These are phyloP conservation scores for Diadromus collaris DNA, from an alignment of 2,888 invertebrate genomes.

Conservation along the genomic window DNA sequence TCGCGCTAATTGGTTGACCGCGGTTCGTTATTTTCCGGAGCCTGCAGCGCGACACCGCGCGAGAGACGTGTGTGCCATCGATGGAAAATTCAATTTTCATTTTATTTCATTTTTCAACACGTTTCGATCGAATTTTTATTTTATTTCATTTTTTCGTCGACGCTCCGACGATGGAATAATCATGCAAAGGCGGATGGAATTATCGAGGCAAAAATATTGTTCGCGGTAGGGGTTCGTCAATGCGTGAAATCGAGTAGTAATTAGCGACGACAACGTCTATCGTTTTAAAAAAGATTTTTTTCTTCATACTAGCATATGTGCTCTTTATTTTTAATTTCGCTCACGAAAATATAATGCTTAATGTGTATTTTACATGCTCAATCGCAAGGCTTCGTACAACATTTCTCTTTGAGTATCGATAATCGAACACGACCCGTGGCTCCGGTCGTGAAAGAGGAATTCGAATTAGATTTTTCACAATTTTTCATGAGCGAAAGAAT, in stretches of 20 bases:
- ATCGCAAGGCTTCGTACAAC: background rate
- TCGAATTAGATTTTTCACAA: slow-evolving; percentile 40
- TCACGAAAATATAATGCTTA: background rate
- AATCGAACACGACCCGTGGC: slow-evolving; percentile 15
- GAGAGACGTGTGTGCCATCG: too few species aligned
- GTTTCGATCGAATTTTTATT: background rate
- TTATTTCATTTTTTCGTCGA: background rate
- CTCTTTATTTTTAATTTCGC: background rate
- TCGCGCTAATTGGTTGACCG: background rate
- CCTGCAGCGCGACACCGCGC: background rate
- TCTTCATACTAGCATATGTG: background rate
- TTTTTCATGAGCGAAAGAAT: slow-evolving; percentile 22
- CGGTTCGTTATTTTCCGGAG: background rate
- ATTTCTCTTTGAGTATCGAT: slow-evolving; percentile 11
- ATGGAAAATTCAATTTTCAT: background rate
- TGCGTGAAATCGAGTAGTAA: slow-evolving; percentile 7
- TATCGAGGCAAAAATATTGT: background rate
- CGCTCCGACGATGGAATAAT: background rate
- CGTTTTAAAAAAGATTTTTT: background rate
- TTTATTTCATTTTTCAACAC: background rate
- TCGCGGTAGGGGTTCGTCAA: too few species aligned
- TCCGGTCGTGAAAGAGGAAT: slow-evolving; percentile 34
- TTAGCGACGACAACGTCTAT: slow-evolving; percentile 4
- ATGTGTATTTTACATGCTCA: slow-evolving; percentile 1
- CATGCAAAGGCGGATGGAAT: background rate